Evolutionary conservation across 2,113 vertebrate species (phyloP), one percentile per base, ranked within the genome.

Genomic region (Catharus bicknelli): DNA sequence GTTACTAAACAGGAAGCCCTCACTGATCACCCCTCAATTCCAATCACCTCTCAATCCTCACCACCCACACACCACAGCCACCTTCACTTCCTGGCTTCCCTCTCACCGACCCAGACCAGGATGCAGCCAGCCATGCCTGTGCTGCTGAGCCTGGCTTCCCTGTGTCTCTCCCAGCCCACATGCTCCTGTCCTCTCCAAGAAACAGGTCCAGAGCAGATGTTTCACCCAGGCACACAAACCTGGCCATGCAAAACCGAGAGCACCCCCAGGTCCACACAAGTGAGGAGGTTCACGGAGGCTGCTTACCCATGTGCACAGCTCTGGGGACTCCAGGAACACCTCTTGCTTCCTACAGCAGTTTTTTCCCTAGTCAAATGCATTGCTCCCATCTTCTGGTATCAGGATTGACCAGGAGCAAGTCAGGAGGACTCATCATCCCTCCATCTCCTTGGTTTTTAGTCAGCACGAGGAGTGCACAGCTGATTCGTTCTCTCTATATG

Each of bases 131-230:
- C 51, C 1, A 0, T 38, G 51, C 64, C 62, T 0, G 0, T 20
- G 34, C 4, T 27, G 48, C 84, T 67, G 27, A 55, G 73, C 42
- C 7, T 1, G 0, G 11, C 42, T 16, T 34, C 43, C 55, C 34
- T 25, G 0, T 9, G 48, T 15, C 18, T 26, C 5, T 36, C 40
- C 36, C 23, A 47, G 34, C 26, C 17, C 2, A 1, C 50, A 13
- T 0, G 0, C 32, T 84, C 53, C 81, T 64, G 48, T 21, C 17
- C 61, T 67, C 26, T 23, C 30, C 43, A 13, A 21, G 29, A 48
- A 43, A 30, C 1, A 0, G 2, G 16, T 19, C 14, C 4, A 0
- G 11, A 42, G 53, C 27, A 69, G 50, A 9, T 1, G 1, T 68
- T 69, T 88, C 54, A 32, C 7, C 36, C 1, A 0, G 13, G 4